Conservation (phyloP, 2,888 invertebrate genomes). For the Hyles lineata region DNA sequence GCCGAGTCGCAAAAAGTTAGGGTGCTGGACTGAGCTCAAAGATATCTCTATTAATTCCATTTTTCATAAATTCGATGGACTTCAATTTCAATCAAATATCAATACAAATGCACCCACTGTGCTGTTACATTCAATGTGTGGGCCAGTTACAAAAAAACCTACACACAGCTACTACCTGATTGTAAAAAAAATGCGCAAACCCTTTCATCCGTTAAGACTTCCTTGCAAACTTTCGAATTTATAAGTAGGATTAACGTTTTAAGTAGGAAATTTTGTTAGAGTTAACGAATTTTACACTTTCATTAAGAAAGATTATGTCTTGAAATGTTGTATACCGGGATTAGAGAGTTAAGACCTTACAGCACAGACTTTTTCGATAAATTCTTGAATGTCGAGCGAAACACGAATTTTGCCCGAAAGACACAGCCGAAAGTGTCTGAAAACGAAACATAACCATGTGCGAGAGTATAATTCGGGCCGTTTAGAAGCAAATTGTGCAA, state of each 20-base stretch:
- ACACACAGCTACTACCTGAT: background rate
- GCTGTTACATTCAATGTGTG: no score
- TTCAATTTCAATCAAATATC: no score
- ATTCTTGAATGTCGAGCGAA: background rate
- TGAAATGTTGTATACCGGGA: background rate
- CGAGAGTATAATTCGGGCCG: background rate
- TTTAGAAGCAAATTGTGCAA: conserved; percentile 10
- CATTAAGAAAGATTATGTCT: background rate
- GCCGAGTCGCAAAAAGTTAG: no score
- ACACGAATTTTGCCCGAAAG: background rate
- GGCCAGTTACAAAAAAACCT: no score
- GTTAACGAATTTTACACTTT: background rate
- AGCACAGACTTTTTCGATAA: background rate
- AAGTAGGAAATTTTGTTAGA: background rate
- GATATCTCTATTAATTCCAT: no score
- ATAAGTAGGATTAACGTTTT: background rate
- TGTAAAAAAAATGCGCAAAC: background rate
- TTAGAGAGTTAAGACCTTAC: background rate
- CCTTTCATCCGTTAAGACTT: background rate
- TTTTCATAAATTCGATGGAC: no score
- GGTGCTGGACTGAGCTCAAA: no score
- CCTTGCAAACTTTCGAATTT: conserved; percentile 1
- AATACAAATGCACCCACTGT: no score
- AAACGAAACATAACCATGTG: background rate
- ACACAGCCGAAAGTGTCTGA: background rate